Conservation (phyloP, 2,113 vertebrate species). For the Syngnathus typhle region DNA sequence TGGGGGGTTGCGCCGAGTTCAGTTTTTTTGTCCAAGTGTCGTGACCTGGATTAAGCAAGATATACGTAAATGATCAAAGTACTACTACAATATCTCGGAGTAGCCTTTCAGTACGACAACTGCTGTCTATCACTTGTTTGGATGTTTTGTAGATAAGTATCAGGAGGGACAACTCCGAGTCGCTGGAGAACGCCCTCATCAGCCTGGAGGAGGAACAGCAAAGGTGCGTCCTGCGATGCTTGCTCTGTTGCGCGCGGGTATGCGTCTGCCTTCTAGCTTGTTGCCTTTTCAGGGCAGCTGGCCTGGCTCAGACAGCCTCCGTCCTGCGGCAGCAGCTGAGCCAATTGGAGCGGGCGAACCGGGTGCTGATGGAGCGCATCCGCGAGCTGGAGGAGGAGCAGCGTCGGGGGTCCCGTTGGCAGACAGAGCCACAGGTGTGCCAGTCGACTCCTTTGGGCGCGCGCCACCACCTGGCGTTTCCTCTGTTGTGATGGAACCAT, state of each 20-base stretch:
- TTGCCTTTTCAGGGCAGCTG: neutral
- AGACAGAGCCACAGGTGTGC: neutral
- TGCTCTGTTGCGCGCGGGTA: too few relatives aligned
- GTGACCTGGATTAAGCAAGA: too few relatives aligned
- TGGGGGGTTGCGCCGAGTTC: neutral
- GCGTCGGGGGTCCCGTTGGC: neutral
- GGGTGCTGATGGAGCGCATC: neutral
- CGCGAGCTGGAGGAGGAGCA: neutral
- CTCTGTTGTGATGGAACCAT: neutral
- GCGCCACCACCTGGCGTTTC: too few relatives aligned
- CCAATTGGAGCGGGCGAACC: slow-evolving; percentile 1
- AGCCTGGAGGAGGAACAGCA: slow-evolving; percentile 11
- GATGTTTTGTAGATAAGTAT: neutral
- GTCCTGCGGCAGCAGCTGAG: neutral
- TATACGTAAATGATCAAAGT: too few relatives aligned
- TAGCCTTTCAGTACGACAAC: too few relatives aligned
- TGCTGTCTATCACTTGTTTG: too few relatives aligned
- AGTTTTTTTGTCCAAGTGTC: too few relatives aligned
- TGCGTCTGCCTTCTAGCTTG: too few relatives aligned
- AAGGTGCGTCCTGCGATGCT: neutral
- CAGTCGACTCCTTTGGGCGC: neutral
- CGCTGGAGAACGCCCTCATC: slow-evolving; percentile 3
- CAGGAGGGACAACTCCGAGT: neutral
- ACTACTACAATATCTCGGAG: too few relatives aligned
- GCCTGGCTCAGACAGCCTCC: neutral